A percentile compares a stretch with the other conserved stretches of the same genome.
phyloP scores from a whole-genome alignment of 1,140 invertebrate species.

The Drosophila baimaii region DNA sequence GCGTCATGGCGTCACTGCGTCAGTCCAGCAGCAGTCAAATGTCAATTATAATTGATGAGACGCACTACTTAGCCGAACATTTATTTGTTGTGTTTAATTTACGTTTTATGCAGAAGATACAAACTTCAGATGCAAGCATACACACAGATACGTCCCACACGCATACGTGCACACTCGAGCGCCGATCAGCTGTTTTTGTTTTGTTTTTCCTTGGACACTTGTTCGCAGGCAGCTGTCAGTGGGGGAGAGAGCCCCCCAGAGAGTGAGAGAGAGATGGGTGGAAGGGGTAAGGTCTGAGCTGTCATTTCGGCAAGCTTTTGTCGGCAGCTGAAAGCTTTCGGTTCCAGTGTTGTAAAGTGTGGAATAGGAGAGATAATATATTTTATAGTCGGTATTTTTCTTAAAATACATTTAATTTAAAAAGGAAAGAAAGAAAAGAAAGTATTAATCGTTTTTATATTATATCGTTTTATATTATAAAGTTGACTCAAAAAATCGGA shows the following conservation, averaged over 20 bases:
- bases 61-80: slow-evolving; percentile 20
- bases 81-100: slow-evolving; percentile 1
- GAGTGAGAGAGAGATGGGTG: neutral
- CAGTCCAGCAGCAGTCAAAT: slow-evolving; percentile 18
- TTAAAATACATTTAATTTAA: neutral
- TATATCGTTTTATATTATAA: no score
- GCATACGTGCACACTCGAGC: neutral
- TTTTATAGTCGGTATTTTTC: neutral
- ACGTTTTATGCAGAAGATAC: slow-evolving; percentile 2
- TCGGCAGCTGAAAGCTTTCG: slow-evolving; percentile 27
- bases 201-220: slow-evolving; percentile 74
- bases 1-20: slow-evolving; percentile 25
- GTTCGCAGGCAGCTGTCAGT: slow-evolving; percentile 56
- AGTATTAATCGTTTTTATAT: no score
- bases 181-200: slow-evolving; percentile 75
- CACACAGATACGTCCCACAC: slow-evolving; percentile 2
- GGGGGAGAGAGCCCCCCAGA: neutral
- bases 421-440: no score
- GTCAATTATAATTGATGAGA: slow-evolving; percentile 50
- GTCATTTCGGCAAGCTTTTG: slow-evolving; percentile 14
- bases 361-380: neutral
- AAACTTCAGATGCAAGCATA: slow-evolving; percentile 13
- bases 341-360: neutral
- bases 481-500: no score
- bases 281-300: neutral